These are phyloP conservation scores for Parapristionchus giblindavisi DNA, from an alignment of 2,888 invertebrate genomes.

Conservation along the genomic window DNA sequence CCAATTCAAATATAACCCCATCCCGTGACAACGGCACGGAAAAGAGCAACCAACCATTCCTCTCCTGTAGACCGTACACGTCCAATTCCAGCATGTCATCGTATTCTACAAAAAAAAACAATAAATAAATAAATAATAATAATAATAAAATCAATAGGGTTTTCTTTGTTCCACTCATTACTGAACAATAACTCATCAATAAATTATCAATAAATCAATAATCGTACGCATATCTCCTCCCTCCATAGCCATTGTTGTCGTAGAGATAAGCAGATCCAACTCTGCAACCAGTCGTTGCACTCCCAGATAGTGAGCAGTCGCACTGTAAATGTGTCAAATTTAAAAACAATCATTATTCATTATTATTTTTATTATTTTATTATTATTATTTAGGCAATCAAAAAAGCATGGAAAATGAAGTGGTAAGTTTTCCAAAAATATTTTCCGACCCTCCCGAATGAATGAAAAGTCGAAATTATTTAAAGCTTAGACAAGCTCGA, in stretches of 20 bases:
- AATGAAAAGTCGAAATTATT: slow-evolving; percentile 6
- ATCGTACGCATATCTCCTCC: not conserved
- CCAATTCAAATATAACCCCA: too few species aligned
- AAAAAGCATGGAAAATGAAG: not conserved
- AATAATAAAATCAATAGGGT: not conserved
- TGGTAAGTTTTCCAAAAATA: not conserved
- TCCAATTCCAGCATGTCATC: too few species aligned
- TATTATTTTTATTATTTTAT: not conserved
- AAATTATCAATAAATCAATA: not conserved
- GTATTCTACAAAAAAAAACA: not conserved
- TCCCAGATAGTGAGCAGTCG: slow-evolving; percentile 31
- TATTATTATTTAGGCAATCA: not conserved
- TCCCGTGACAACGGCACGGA: too few species aligned
- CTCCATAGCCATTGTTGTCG: not conserved
- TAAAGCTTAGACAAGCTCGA: not conserved
- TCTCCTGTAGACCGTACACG: too few species aligned
- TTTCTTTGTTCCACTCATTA: too few species aligned
- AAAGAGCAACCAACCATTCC: too few species aligned
- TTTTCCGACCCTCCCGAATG: not conserved
- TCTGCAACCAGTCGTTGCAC: slow-evolving; percentile 36
- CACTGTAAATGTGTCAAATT: not conserved
- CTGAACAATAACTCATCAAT: too few species aligned
- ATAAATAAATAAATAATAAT: not conserved
- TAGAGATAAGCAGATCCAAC: slow-evolving; percentile 24
- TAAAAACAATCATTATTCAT: not conserved